Base-by-base conservation (phyloP, 2,113 vertebrate species). In the Megaceryle maxima region DNA sequence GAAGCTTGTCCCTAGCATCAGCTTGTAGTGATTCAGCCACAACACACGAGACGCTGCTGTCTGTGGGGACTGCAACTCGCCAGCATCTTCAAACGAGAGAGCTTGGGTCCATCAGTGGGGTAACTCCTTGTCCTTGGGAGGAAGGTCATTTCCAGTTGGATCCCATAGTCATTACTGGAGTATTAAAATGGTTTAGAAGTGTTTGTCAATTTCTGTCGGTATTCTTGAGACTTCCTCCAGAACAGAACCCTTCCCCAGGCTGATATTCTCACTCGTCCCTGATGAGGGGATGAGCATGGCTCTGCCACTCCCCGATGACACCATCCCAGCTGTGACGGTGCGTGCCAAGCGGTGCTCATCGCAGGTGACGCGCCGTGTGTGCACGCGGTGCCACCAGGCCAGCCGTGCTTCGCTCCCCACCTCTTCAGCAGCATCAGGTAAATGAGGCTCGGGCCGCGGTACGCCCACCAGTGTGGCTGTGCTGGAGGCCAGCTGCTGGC, bases 361-460 rank as follows among this genome's bases (percentile, higher is more conserved):
- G n/a, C 5, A 20, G 25, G 20, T 26, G 39, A 24, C 4, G 3
- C 4, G 1, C 43, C 31, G 2, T 1, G 13, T 19, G 46, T 39
- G 3, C 11, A 0, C 55, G 5, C 24, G 3, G 60, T 2, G 2
- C 37, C 20, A 0, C 13, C 7, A 3, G 26, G 9, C 16, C 46
- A 31, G 29, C 21, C 5, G 0, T 15, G 0, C 35, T 24, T 33
- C 4, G 15, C 11, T 41, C 22, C 50, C 29, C n/a, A 41, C 1
- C 39, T 15, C 8, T 15, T 48, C 24, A 11, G 8, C 14, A 0
- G 4, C 22, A 15, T 5, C 55, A 19, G 9, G 1, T 11, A 5
- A 17, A 3, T 2, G n/a, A 3, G 13, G 50, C 24, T 51, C 50
- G 13, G 50, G 50, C 50, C 25, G 13, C 7, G 25, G 50, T 10